Percentiles rank a stretch among this genome's conserved stretches.
phyloP scores from a whole-genome alignment of 2,888 invertebrate genomes.

The Drosophila maculinotata region DNA sequence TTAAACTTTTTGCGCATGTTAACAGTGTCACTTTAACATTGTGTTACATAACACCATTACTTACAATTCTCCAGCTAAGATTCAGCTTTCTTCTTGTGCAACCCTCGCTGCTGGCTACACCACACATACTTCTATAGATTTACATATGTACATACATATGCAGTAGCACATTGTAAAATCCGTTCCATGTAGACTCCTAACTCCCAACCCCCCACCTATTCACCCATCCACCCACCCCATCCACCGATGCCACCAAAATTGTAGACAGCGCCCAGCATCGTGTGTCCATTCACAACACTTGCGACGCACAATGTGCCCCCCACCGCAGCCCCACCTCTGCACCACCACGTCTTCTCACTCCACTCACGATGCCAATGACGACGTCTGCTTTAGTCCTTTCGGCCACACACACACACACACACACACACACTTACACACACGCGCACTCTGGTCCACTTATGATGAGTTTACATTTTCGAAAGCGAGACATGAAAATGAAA shows the following conservation, averaged over 20 bases:
- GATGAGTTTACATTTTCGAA: conserved; percentile 79
- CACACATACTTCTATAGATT: neutral
- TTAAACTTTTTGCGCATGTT: neutral
- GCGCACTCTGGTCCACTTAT: conserved; percentile 74
- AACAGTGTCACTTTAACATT: neutral
- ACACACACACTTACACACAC: conserved; percentile 21
- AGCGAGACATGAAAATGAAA: conserved; percentile 72
- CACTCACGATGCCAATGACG: conserved; percentile 42
- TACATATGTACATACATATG: conserved; percentile 23
- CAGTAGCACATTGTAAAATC: conserved; percentile 71
- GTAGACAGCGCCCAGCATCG: conserved; percentile 47
- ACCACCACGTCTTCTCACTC: neutral
- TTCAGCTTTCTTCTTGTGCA: conserved; percentile 10
- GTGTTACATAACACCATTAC: too few species aligned
- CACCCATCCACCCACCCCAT: neutral
- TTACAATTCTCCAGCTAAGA: too few species aligned
- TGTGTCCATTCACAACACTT: conserved; percentile 78
- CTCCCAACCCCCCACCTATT: neutral
- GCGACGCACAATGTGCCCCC: conserved; percentile 60
- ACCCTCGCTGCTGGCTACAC: conserved; percentile 24
- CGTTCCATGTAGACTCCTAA: conserved; percentile 41
- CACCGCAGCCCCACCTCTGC: neutral
- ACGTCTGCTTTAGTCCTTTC: conserved; percentile 66
- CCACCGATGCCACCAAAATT: conserved; percentile 3
- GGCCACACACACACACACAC: conserved; percentile 31